Base-by-base conservation (phyloP, 2,113 vertebrate genomes). In the Leptobrachium leishanense region DNA sequence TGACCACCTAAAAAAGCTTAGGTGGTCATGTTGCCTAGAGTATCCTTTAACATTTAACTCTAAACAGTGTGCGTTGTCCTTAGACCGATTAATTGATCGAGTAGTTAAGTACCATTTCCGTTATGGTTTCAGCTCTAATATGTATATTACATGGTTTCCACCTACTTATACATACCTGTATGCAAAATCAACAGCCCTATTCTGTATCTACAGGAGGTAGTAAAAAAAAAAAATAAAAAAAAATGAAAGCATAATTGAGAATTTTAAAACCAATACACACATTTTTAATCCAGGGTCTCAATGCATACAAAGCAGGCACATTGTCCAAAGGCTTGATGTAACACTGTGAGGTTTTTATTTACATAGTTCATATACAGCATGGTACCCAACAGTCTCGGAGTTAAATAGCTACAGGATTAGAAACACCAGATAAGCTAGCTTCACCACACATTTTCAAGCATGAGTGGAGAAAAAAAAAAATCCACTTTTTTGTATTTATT, bases 341-440 rank as follows among this genome's bases (percentile, higher is more conserved):
- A 83, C 86, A 84, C 85, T 64, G 77, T 79, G 79, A 87, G 86
- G 84, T 87, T 90, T 31, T 90, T 92, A 97, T 97, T 94, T 98
- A 98, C 96, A 98, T 90, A 98, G 96, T 99, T 97, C 95, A 99
- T 96, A 98, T 90, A 92, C 90, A 80, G 64, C 64, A 89, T 91
- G 90, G 93, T 92, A 93, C 89, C 93, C 95, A 93, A 92, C 92
- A 88, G 86, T 89, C 81, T 73, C 85, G 84, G 88, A 93, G 92
- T 97, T 97, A 96, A 98, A 98, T 97, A 95, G 93, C 95, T 94
- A 95, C 93, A 91, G 85, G 86, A 83, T 92, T 92, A 92, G 81
- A 64, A 88, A 78, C 84, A 88, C 75, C 83, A 88, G 82, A 39
- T 74, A 31, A 31, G 20, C 20, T 31, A 74, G 77, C 71, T 80